Percentiles rank a stretch among this genome's conserved stretches.
phyloP scores from a whole-genome alignment of 2,113 vertebrate genomes.

The Mormyrus iriodes region DNA sequence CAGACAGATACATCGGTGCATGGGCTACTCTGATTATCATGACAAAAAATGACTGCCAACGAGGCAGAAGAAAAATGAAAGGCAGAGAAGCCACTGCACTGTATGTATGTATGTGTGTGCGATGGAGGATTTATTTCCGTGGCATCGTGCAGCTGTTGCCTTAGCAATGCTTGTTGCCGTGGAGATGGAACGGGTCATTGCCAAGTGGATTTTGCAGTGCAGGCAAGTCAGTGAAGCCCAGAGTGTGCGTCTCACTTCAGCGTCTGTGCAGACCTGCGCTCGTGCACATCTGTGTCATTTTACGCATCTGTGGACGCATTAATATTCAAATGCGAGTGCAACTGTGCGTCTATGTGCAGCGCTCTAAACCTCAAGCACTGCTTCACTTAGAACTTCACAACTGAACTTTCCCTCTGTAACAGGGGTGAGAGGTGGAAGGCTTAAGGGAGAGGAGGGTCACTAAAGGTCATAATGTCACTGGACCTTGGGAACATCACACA shows the following conservation, averaged over 20 bases:
- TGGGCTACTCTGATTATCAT: not conserved
- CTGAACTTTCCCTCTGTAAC: not conserved
- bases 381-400: not conserved
- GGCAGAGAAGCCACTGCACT: not conserved
- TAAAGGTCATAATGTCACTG: not conserved
- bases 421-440: slow-evolving; percentile 1
- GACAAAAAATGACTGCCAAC: not conserved
- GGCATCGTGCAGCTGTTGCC: slow-evolving; percentile 66
- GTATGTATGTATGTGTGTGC: not conserved
- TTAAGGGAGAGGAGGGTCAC: not conserved
- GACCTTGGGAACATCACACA: too few species aligned
- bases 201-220: slow-evolving; percentile 44
- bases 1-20: slow-evolving; percentile 30
- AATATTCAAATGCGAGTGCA: not conserved
- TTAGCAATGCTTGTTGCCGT: slow-evolving; percentile 69
- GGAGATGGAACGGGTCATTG: slow-evolving; percentile 58
- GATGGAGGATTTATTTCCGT: slow-evolving; percentile 46
- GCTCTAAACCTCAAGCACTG: not conserved
- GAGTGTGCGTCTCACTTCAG: not conserved
- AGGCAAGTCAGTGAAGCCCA: slow-evolving; percentile 24
- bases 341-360: not conserved
- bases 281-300: not conserved
- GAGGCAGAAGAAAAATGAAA: not conserved
- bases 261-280: not conserved
- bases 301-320: slow-evolving; percentile 28